Conservation (phyloP, 2,113 vertebrate genomes). For the Donacobius atricapilla region DNA sequence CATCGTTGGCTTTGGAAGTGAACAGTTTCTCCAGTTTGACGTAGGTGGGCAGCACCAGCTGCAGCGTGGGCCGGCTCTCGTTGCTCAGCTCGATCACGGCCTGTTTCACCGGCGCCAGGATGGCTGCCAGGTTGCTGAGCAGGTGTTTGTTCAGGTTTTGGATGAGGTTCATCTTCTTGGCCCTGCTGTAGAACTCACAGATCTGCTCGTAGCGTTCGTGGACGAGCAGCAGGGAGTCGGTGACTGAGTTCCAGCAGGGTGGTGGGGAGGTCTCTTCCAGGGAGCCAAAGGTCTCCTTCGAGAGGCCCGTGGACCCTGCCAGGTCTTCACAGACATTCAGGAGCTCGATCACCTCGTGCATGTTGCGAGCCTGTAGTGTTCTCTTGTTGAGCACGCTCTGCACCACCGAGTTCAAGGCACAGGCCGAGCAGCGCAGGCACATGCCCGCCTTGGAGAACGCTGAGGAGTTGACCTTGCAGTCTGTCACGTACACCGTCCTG, state of each 20-base stretch:
- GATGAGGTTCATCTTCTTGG: constrained; percentile 90
- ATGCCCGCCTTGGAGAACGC: constrained; percentile 87
- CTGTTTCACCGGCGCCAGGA: constrained; percentile 90
- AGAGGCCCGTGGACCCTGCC: constrained; percentile 83
- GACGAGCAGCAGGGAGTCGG: constrained; percentile 91
- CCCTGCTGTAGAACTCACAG: constrained; percentile 92
- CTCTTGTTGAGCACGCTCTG: constrained; percentile 92
- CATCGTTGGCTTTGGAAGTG: constrained; percentile 95
- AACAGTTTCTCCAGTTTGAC: constrained; percentile 97
- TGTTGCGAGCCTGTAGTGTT: constrained; percentile 93
- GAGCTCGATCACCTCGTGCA: constrained; percentile 93
- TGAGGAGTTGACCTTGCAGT: constrained; percentile 84
- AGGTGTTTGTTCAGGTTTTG: constrained; percentile 97
- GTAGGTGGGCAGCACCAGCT: constrained; percentile 95
- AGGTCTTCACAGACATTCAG: constrained; percentile 90
- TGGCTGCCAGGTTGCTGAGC: constrained; percentile 89
- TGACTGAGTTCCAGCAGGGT: constrained; percentile 93
- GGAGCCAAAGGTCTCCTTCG: constrained; percentile 80
- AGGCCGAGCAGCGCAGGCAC: constrained; percentile 91
- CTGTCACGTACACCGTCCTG: constrained; percentile 91
- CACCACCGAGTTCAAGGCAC: constrained; percentile 90
- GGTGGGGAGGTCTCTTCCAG: constrained; percentile 85
- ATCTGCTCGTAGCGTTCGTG: constrained; percentile 96
- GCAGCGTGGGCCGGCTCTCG: constrained; percentile 91
- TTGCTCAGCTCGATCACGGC: constrained; percentile 91